Evolutionary conservation across 2,888 invertebrate genomes (phyloP), one percentile per base, ranked within the genome.

Genomic region (Operophtera brumata): DNA sequence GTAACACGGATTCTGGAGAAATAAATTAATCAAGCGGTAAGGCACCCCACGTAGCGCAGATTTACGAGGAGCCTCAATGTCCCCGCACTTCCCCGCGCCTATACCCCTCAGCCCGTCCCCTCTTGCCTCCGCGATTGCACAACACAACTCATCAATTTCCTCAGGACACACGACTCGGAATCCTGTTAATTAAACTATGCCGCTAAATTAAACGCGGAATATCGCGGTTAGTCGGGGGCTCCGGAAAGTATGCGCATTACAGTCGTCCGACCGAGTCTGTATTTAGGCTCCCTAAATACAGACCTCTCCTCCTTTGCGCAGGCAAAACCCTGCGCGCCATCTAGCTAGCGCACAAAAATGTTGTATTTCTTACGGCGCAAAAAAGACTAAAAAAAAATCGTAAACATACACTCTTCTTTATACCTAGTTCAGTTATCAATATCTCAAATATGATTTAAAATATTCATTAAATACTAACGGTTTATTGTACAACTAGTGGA

Each of bases 61-160:
- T 84, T 86, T 85, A 86, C 83, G 81, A 81, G 77, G 71, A 73
- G 71, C 73, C 75, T 65, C 66, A 61, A 55, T 56, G 46, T 59
- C 25, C 65, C 61, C 62, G 52, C 45, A 52, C 49, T 57, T 54
- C 50, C 51, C 57, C 47, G 25, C 56, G 49, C 47, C 40, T 44
- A 51, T 28, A 41, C 41, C 43, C 59, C 41, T 28, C 30, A 11
- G 28, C 39, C 43, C 49, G 28, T 47, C 32, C 34, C 39, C 37
- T 48, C 47, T 14, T 37, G 43, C 49, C 47, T 45, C 20, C 59
- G 50, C 51, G 50, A 56, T 69, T 69, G 48, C 73, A 71, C 77
- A 75, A 85, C 80, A 83, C 84, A 79, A 80, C 82, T 86, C 87
- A 88, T 87, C 84, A 86, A 87, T 87, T 86, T 81, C 77, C 78